Evolutionary conservation across 1,140 invertebrate species (phyloP), one percentile per base, ranked within the genome.

Genomic region (Trichomalopsis sarcophagae): DNA sequence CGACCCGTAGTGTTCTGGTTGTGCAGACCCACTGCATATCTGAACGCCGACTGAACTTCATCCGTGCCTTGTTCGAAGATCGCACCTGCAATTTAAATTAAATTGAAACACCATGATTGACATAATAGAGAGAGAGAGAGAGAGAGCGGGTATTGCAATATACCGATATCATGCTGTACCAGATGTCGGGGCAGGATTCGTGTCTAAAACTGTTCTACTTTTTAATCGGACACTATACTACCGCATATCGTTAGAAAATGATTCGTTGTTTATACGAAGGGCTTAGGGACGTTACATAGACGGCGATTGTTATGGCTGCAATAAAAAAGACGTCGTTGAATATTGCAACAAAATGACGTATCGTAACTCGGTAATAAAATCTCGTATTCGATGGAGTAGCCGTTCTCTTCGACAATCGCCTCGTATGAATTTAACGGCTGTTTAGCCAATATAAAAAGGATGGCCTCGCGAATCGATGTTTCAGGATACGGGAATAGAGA

Each of bases 1-100:
- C 95, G 94, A 50, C 94, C 95, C 9, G 95, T 96, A 81, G 95
- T 95, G 88, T 97, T 96, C 86, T 96, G 94, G 89, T 98, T 98
- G 90, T 97, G 96, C 89, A 96, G 96, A 71, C 95, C 93, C 94
- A 98, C 96, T 5, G 97, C 97, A 89, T 96, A 97, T 89, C 97
- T 97, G 93, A 98, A 98, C 3, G 97, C 97, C 73, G 97, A 95
- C 91, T 98, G 97, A 50, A 98, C 96, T 90, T 98, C 97, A 89
- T 97, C 97, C 0, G 96, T 97, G 76, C 97, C 97, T 90, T 97
- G 97, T 89, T 97, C 97, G 90, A 98, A 98, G 86, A 98, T 97
- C 47, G 97, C 97, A 89, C 97, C 97, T 98, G 94, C 10, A 94
- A 94, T 21, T 68, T 1, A 75, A 85, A 81, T 47, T 27, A 23